Evolutionary conservation across 2,888 invertebrate species (phyloP), one percentile per base, ranked within the genome.

Genomic region (Coenonympha glycerion): DNA sequence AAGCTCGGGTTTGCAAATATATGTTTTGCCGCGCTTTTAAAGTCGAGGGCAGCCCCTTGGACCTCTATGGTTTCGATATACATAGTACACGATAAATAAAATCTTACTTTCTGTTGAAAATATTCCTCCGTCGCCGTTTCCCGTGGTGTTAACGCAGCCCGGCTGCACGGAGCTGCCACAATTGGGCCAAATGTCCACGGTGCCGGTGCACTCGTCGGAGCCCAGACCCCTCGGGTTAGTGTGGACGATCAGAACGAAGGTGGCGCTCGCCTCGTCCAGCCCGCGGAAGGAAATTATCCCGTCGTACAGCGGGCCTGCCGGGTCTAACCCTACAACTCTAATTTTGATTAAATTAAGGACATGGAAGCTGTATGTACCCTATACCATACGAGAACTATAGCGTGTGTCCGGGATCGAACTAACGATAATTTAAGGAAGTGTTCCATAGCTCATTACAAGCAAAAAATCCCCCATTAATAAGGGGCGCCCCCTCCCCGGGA

Each of bases 181-280:
- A 59, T 89, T 89, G 2, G 79, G 74, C 83, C 83, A 89, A 55
- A 88, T 74, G 51, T 88, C 88, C 0, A 71, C 76, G 0, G 79
- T 76, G 6, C 86, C 87, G 0, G 72, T 66, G 4, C 71, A 64
- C 0, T 68, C 59, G 1, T 73, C 75, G 1, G 79, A 76, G 2
- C 88, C 89, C 54, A 84, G 84, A 0, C 70, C 55, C 53, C 81
- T 80, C 8, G 83, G 81, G 62, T 91, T 89, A 1, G 90, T 89
- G 64, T 91, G 91, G 41, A 91, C 84, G 3, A 89, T 82, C 65
- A 90, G 81, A 28, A 89, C 89, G 47, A 82, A 86, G 6, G 63
- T 64, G 0, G 87, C 89, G 61, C 84, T 78, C 1, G 61, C 58
- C 3, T 66, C 62, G 47, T 68, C 72, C 13, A 88, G 54, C 0